Conservation (phyloP, 2,797 vertebrate genomes). For the Phrynocephalus forsythii region DNA sequence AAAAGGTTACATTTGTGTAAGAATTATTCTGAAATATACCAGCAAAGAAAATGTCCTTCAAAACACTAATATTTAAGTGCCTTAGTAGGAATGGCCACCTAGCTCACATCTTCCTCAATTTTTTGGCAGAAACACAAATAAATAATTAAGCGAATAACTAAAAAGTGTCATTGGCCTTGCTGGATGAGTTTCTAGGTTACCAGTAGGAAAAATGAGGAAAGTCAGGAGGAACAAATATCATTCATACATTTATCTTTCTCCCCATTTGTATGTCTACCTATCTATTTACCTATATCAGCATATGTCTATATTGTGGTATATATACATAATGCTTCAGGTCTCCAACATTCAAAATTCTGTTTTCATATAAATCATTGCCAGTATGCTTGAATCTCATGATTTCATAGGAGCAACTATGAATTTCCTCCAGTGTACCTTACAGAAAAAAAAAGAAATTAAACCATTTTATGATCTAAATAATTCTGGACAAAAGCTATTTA, state of each 20-base stretch:
- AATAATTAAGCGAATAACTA: slow-evolving; percentile 9
- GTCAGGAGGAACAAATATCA: neutral
- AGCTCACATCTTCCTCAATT: neutral
- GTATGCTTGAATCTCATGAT: slow-evolving; percentile 16
- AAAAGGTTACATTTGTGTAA: neutral
- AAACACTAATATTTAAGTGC: neutral
- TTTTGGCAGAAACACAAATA: neutral
- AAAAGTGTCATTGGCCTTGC: neutral
- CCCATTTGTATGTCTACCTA: too few species aligned
- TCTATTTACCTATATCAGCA: too few species aligned
- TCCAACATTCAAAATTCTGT: neutral
- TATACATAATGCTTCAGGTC: neutral
- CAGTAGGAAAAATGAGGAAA: neutral
- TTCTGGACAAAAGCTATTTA: neutral
- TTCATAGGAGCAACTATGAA: slow-evolving; percentile 26
- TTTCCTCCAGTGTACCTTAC: slow-evolving; percentile 11
- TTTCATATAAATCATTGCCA: slow-evolving; percentile 22
- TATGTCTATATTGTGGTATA: too few species aligned
- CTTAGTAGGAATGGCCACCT: neutral
- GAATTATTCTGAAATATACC: neutral
- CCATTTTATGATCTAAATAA: slow-evolving; percentile 23
- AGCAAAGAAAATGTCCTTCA: neutral
- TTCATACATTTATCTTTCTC: neutral
- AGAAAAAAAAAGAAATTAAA: slow-evolving; percentile 24
- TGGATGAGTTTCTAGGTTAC: slow-evolving; percentile 36